Base-by-base conservation (phyloP, 1,140 invertebrate species). In the Lepidostoma basale region DNA sequence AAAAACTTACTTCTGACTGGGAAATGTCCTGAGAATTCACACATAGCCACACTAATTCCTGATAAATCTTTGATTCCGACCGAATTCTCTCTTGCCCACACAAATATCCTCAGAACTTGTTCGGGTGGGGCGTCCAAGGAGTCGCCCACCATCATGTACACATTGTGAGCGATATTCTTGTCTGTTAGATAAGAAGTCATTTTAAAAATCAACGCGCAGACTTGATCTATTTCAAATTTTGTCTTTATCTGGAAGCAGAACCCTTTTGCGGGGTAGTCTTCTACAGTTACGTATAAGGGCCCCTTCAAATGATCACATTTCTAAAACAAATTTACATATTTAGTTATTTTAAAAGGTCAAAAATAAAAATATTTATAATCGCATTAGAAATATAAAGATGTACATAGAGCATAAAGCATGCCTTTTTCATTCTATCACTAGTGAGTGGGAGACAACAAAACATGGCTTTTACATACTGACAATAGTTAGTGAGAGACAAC, bases 21-120 rank as follows among this genome's bases (percentile, higher is more conserved):
- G 63, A 92, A 82, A 79, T 90, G 89, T 14, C 90, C 89, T 76
- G 86, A 88, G 0, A 90, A 75, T 78, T 92, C 90, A 75, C 85
- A 88, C 1, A 84, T 78, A 14, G 88, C 90, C 30, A 88, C 80
- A 79, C 85, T 85, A 74, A 90, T 88, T 26, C 76, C 80, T 30
- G 59, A 74, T 2, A 83, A 76, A 60, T 85, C 76, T 79, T 90
- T 90, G 1, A 77, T 70, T 16, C 85, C 85, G 58, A 68, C 75
- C 56, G 70, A 81, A 45, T 82, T 76, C 70, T 84, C 84, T 69
- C 89, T 82, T 5, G 86, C 87, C 87, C 88, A 91, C 54, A 91
- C 77, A 67, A 88, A 85, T 39, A 90, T 75, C 52, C 88, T 77
- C 16, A 90, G 56, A 36, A 83, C 80, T 56, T 80, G 74, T 62